phyloP scores from a whole-genome alignment of 2,113 vertebrate genomes.

The Pelecanus crispus region DNA sequence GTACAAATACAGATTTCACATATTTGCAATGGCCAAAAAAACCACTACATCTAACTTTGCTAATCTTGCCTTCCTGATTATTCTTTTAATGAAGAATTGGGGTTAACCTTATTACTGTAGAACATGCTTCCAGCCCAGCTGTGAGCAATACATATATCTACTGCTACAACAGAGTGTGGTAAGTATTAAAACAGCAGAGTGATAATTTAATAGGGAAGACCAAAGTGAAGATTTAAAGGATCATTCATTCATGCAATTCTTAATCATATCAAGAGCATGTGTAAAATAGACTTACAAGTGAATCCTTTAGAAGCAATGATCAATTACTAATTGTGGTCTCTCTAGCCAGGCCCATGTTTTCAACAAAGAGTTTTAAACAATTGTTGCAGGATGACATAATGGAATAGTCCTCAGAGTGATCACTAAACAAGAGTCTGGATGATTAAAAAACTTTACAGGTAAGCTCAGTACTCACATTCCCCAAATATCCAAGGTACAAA shows the following conservation, averaged over 20 bases:
- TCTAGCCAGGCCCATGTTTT: background rate
- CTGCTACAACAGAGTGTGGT: background rate
- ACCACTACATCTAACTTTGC: background rate
- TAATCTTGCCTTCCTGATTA: background rate
- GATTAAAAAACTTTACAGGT: background rate
- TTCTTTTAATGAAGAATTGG: background rate
- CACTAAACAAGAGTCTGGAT: background rate
- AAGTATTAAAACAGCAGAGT: background rate
- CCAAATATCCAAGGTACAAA: background rate
- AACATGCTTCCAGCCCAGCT: background rate
- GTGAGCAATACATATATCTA: background rate
- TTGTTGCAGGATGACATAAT: background rate
- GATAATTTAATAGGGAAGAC: background rate
- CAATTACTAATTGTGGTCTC: background rate
- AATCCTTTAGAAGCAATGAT: background rate
- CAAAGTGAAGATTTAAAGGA: background rate
- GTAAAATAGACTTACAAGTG: background rate
- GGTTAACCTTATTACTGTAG: background rate
- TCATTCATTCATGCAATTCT: background rate
- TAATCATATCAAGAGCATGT: background rate
- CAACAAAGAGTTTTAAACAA: background rate
- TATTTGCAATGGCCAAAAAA: background rate
- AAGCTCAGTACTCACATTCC: background rate
- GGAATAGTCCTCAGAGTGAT: background rate
- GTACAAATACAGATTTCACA: background rate